Evolutionary conservation across 2,113 vertebrate genomes (phyloP), one percentile per base, ranked within the genome.

Genomic region (Orientallactaga bullata): DNA sequence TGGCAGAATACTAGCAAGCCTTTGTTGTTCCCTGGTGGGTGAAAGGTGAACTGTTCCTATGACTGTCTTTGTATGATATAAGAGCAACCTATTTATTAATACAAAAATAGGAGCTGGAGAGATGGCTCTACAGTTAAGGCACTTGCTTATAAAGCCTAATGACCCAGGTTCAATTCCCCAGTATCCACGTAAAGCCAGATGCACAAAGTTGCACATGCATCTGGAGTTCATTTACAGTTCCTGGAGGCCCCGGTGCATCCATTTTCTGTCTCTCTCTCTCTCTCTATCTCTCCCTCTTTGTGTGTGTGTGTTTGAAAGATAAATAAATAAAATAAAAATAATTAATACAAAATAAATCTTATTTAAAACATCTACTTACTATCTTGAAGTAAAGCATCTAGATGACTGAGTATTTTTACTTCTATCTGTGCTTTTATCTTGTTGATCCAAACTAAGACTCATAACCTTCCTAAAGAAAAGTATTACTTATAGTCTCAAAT

Each of bases 11-110:
- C 5, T 77, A 90, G 68, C n/a, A n/a, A 92, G 89, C 91, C 77
- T 97, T 79, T 84, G 81, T 80, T 97, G 97, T 97, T 97, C 93
- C 94, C 98, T 95, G 69, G 97, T 96, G 97, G 97, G 85, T 93
- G 28, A 89, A 68, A 89, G 32, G 8, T 3, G 97, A 95, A 96
- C 78, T 77, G 87, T 83, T 87, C 47, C 51, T 72, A 39, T 89
- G 28, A 35, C 28, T 85, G 7, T 78, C 78, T 78, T 90, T 37
- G 5, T 72, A 10, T 55, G 24, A 78, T 30, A 93, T 91, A 39
- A 65, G 39, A 92, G 87, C 68, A 63, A 80, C 84, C 7, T 73
- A 16, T 85, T 74, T 37, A 85, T 88, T 94, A 47, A 55, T 88
- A 83, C 39, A 77, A 89, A 28, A 90, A 47, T 47, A 47, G 42